Conservation (phyloP, 2,113 vertebrate species). For the Gopherus flavomarginatus region DNA sequence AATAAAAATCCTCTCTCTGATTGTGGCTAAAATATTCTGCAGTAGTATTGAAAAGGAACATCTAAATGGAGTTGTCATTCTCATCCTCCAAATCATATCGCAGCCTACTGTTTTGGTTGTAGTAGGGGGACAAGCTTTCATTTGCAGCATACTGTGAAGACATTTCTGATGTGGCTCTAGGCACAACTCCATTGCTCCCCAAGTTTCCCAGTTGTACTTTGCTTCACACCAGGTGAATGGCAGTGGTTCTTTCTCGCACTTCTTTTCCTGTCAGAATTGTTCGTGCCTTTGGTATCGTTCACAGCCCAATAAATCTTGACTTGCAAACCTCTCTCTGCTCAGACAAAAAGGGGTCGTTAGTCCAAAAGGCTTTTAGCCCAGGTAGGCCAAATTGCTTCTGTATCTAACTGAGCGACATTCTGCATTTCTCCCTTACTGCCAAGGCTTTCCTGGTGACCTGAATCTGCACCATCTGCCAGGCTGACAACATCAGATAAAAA, state of each 20-base stretch:
- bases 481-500: slow-evolving; percentile 25
- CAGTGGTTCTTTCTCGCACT: not conserved
- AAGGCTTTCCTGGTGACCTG: slow-evolving; percentile 4
- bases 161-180: not conserved
- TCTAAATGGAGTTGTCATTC: not conserved
- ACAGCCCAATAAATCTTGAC: not conserved
- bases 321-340: not conserved
- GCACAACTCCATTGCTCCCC: not conserved
- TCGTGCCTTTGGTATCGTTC: not conserved
- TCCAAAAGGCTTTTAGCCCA: not conserved
- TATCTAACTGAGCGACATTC: not conserved
- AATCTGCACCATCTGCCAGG: not conserved
- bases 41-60: not conserved
- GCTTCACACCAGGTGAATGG: not conserved
- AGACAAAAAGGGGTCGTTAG: not conserved
- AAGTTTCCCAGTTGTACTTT: not conserved
- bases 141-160: not conserved
- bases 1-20: not conserved
- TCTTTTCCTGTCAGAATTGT: not conserved
- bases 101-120: not conserved
- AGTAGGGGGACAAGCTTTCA: not conserved
- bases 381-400: not conserved
- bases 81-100: not conserved
- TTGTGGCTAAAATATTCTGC: not conserved
- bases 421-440: not conserved